Base-by-base conservation (phyloP, 2,888 invertebrate genomes). In the Troilus luridus region DNA sequence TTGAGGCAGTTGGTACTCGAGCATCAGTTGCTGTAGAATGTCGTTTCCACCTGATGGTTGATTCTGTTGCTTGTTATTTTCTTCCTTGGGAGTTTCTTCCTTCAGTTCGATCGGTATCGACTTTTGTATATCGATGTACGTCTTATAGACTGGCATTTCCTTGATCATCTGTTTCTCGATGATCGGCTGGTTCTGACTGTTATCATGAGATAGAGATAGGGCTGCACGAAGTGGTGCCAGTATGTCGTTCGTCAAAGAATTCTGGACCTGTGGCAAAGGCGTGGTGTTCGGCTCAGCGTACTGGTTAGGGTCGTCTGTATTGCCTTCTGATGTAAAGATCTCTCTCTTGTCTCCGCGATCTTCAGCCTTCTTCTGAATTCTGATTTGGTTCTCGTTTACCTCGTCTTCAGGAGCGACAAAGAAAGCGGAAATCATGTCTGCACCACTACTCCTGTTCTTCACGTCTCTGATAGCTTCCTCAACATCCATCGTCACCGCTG, bases 61-160 rank as follows among this genome's bases (percentile, higher is more conserved):
- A 41, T 88, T 24, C 19, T 88, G 88, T 8, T 58, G 64, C n/a
- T 88, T 85, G 19, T 10, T 54, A 9, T 60, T n/a, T 56, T 91
- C 91, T 56, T 91, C 88, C 56, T 92, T 88, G 56, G 90, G 90
- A 67, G 88, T 59, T 24, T 88, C 88, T 62, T 91, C 92, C 62
- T 91, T 92, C 11, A 93, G 92, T 91, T 92, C 93, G 89, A 92
- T 93, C 7, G 93, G 93, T 58, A 93, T 93, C 12, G 93, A 93
- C 88, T 93, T 93, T 88, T 93, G 93, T 54, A 93, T 92, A 89
- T 93, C 93, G 10, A 92, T 93, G 24, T 92, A 94, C 0, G 96
- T 96, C 93, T 94, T 95, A 72, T 92, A 92, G 11, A 92, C 92
- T 3, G 92, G 92, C 62, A 92, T 91, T 88, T 92, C 92, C 7